These are phyloP conservation scores for Drosophila malerkotliana DNA, from an alignment of 1,140 invertebrate species.

Conservation along the genomic window DNA sequence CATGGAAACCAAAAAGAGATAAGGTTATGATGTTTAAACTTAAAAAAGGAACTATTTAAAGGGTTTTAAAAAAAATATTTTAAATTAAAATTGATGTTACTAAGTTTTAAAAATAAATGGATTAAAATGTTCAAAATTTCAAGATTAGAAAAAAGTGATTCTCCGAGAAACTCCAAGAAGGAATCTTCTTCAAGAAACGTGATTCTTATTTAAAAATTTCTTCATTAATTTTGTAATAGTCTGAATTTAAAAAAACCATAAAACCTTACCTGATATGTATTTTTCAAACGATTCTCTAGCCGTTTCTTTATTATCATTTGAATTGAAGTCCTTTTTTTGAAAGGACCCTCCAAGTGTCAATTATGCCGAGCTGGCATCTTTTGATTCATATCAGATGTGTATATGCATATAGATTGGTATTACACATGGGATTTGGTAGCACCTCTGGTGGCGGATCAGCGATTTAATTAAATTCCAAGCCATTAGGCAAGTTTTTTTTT, in stretches of 20 bases:
- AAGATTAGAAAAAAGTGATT: too few species aligned
- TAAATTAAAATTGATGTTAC: too few species aligned
- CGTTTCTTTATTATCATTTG: not conserved
- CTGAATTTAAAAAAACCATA: too few species aligned
- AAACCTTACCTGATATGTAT: too few species aligned
- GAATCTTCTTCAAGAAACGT: too few species aligned
- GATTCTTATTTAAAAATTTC: too few species aligned
- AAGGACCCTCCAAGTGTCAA: slow-evolving; percentile 8
- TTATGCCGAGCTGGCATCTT: slow-evolving; percentile 24
- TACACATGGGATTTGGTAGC: slow-evolving; percentile 25
- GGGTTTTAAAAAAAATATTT: too few species aligned
- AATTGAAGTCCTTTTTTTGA: not conserved
- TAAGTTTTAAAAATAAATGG: too few species aligned
- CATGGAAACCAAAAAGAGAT: not conserved
- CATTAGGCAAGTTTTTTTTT: slow-evolving; percentile 57
- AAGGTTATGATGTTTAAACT: not conserved
- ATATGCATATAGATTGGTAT: slow-evolving; percentile 11
- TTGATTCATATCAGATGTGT: slow-evolving; percentile 38
- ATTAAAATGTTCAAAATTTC: too few species aligned
- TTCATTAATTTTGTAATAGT: too few species aligned
- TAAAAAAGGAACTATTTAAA: not conserved
- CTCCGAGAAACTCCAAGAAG: too few species aligned
- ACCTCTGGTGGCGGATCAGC: slow-evolving; percentile 18
- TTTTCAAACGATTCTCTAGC: not conserved
- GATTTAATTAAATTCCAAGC: slow-evolving; percentile 76